Evolutionary conservation across 92 coral and sea anemone species (phyloP).

Genomic region (Heliopora coerulea): DNA sequence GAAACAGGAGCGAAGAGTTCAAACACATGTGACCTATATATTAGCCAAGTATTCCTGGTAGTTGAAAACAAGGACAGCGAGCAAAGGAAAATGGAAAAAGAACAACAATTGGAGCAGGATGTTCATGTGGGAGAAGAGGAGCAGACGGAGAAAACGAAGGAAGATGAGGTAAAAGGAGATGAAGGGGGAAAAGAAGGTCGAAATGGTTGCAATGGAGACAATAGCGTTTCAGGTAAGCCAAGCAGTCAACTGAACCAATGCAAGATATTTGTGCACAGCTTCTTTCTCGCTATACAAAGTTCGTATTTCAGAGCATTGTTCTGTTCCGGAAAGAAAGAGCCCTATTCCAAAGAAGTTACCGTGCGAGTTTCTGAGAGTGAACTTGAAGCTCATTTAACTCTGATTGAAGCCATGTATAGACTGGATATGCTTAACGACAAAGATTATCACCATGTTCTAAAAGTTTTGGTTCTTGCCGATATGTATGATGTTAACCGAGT

Average conservation of each 20-base stretch:
- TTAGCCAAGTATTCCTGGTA: no score
- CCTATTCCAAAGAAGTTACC: conserved; percentile 16
- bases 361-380: conserved; percentile 11
- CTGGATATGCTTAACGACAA: conserved; percentile 18
- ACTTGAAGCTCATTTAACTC: conserved; percentile 26
- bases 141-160: not conserved
- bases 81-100: no score
- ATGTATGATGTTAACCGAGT: conserved; percentile 20
- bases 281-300: conserved; percentile 32
- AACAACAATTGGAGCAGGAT: no score
- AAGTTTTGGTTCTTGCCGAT: conserved; percentile 30
- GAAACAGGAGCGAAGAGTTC: no score
- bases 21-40: no score
- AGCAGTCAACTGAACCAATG: not conserved
- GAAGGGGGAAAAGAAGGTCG: not conserved
- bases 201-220: not conserved
- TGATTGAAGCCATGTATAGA: conserved; percentile 38
- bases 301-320: conserved; percentile 28
- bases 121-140: not conserved
- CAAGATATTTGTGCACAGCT: conserved; percentile 34
- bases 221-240: not conserved
- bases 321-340: conserved; percentile 18
- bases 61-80: no score
- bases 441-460: conserved; percentile 11
- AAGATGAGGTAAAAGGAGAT: not conserved